Base-by-base conservation (phyloP, 2,888 invertebrate species). In the Nematopogon swammerdamellus region DNA sequence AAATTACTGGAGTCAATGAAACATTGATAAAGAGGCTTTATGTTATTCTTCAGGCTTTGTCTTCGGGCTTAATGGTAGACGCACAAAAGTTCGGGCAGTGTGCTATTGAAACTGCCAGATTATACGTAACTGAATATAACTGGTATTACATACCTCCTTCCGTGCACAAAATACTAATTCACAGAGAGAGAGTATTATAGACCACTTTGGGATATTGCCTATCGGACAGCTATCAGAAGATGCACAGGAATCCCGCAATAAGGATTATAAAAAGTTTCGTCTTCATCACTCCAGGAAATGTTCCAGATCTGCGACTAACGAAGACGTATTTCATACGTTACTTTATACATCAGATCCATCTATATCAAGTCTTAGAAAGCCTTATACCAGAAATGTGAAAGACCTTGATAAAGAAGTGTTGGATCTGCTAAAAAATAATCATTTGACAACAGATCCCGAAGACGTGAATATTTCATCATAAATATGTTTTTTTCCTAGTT, bases 181-280 rank as follows among this genome's bases (percentile, higher is more conserved):
- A 51, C 29, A 46, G 46, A 36, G 49, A 36, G 49, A 45, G 18
- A 48, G 29, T 25, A 48, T 51, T 11, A 51, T 51, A 19, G 8
- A 45, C 19, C 17, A 48, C 19, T 48, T 19, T 43, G 45, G 47
- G 16, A 45, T 50, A 6, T 36, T 48, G n/a, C 47, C 50, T 29
- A 45, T 51, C 19, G 51, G 51, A 11, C 46, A 48, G 19, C 46
- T 51, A 10, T 48, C 51, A 10, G 51, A 53, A 53, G 51, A 53
- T 50, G 53, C 53, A 18, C 53, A 53, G 18, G 49, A 53, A 44
- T 51, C 51, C 43, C 45, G 48, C 16, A 51, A 53, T 51, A 51
- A 51, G 36, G 50, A 50, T 49, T 50, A 51, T 49, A 53, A 51
- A 51, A 51, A 49, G 25, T 45, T 49, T 45, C 46, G 45, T 5